Base-by-base conservation (phyloP, 2,113 vertebrate genomes). In the Elachura formosa region DNA sequence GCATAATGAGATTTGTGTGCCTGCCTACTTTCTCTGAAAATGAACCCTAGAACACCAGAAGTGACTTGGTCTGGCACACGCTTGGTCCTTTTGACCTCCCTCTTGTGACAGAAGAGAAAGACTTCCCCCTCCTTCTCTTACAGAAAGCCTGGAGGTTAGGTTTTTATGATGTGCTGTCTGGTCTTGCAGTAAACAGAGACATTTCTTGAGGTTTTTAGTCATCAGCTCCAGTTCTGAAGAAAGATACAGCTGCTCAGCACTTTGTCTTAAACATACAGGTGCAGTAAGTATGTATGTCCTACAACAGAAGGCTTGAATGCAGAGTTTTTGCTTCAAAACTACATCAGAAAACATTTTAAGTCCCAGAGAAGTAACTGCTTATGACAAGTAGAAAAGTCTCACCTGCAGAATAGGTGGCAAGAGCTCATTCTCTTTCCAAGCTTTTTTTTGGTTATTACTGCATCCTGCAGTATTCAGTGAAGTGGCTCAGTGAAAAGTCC, bases 1-100 rank as follows among this genome's bases (percentile, higher is more conserved):
- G 3, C 54, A 43, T 76, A 77, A 92, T 43, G 58, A 85, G 90
- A 93, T 96, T 89, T 85, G 64, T 66, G 74, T 85, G 92, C 82
- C 64, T 56, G 85, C 48, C 68, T 63, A 38, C 41, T 85, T 80
- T 73, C 79, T 67, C 87, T 77, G 26, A 62, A 72, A 87, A 93
- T 15, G 59, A 71, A 67, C 74, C 64, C 83, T 84, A 74, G 81
- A 52, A 43, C 43, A 62, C 77, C 51, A 84, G 46, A 80, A 97
- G 79, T 77, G 64, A 89, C 59, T 75, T 74, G 72, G 81, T 64
- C 82, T 71, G 67, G 88, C 36, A 59, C 64, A 80, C 0, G 0
- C 29, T 54, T 26, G 82, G 79, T 91, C 79, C 67, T 83, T 90
- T 63, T 81, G 83, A 93, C 91, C 87, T 94, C 82, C 45, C 61